Percentiles rank a stretch among this genome's conserved stretches.
Evolutionary conservation across 2,888 invertebrate genomes (phyloP).

Genomic region (Drosophila nr. fundita): DNA sequence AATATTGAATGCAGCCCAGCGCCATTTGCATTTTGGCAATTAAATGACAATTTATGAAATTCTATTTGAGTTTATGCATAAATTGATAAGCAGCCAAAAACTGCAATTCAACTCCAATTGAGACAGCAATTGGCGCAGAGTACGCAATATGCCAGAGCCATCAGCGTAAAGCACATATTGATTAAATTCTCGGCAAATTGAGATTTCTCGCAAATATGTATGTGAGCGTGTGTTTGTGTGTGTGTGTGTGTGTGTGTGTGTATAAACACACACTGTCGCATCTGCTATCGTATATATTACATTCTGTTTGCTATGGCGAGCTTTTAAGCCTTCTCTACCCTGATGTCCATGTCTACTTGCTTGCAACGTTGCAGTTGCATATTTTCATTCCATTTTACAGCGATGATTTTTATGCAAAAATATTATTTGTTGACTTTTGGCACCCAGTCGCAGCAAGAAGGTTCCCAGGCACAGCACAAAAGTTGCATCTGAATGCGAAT

Average conservation of each 20-base stretch:
- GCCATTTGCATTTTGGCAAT: slow-evolving; percentile 72
- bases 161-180: slow-evolving; percentile 61
- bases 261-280: not conserved
- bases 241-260: not conserved
- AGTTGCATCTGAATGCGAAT: slow-evolving; percentile 40
- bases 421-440: slow-evolving; percentile 80
- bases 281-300: slow-evolving; percentile 13
- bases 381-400: slow-evolving; percentile 73
- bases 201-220: slow-evolving; percentile 56
- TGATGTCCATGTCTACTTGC: slow-evolving; percentile 12
- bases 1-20: slow-evolving; percentile 48
- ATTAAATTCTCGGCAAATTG: slow-evolving; percentile 71
- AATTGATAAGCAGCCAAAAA: slow-evolving; percentile 65
- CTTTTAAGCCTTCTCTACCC: slow-evolving; percentile 48
- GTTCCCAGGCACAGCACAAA: slow-evolving; percentile 10
- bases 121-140: slow-evolving; percentile 21
- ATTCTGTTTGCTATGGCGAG: slow-evolving; percentile 38
- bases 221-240: not conserved
- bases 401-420: slow-evolving; percentile 74
- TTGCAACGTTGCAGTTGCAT: slow-evolving; percentile 31
- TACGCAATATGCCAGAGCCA: slow-evolving; percentile 16
- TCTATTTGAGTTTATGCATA: slow-evolving; percentile 78
- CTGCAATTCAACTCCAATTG: slow-evolving; percentile 23
- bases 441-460: slow-evolving; percentile 42
- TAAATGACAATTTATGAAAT: slow-evolving; percentile 78